Conservation (phyloP, 1,140 invertebrate species). For the Hestina assimilis region DNA sequence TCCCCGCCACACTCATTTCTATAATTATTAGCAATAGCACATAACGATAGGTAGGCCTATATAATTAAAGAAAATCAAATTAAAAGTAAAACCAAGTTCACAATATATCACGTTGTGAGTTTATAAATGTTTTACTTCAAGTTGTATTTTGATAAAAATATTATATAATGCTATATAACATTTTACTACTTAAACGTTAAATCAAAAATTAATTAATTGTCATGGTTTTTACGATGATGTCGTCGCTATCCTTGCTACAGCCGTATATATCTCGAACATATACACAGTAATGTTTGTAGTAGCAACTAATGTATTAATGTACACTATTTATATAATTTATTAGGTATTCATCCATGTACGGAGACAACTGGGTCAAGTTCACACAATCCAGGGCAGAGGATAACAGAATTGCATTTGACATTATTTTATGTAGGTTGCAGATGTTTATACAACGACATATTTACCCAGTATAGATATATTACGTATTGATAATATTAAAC, state of each 20-base stretch:
- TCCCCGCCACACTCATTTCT: no score
- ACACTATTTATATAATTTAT: conserved; percentile 52
- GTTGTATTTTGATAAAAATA: no score
- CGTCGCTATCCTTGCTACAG: conserved; percentile 16
- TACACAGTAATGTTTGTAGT: neutral
- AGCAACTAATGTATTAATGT: neutral
- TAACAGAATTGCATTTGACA: conserved; percentile 65
- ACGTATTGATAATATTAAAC: conserved; percentile 20
- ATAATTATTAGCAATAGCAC: no score
- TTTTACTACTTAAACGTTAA: no score
- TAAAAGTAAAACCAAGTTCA: no score
- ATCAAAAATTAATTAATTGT: no score
- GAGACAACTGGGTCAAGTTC: conserved; percentile 68
- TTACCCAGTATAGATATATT: conserved; percentile 20
- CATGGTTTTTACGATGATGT: neutral
- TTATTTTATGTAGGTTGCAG: conserved; percentile 47
- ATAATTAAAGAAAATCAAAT: no score
- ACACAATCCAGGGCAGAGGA: conserved; percentile 69
- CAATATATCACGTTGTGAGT: no score
- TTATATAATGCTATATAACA: no score
- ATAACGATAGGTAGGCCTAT: no score
- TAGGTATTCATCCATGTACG: conserved; percentile 54
- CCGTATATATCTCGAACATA: neutral
- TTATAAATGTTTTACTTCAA: no score
- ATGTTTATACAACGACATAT: conserved; percentile 30